Percentiles rank a stretch among this genome's conserved stretches.
phyloP scores from a whole-genome alignment of 2,113 vertebrate species.

The Sinocyclocheilus anshuiensis region DNA sequence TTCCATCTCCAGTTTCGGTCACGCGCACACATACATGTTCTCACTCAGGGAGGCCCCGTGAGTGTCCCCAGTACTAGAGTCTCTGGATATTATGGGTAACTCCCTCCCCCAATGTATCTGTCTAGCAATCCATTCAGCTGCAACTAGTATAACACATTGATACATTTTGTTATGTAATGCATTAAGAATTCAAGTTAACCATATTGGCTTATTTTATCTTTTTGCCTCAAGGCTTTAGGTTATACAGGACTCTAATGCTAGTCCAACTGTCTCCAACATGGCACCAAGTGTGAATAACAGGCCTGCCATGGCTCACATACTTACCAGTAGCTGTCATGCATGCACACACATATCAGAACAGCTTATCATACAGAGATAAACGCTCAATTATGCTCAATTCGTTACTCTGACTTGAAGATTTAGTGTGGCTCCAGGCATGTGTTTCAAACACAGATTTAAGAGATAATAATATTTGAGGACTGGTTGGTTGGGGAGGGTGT shows the following conservation, averaged over 20 bases:
- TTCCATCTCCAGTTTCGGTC: constrained; percentile 5
- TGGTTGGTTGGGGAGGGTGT: neutral
- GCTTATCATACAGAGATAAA: neutral
- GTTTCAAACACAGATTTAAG: neutral
- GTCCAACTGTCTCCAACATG: neutral
- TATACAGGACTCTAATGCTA: neutral
- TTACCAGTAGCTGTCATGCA: constrained; percentile 11
- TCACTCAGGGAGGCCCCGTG: neutral
- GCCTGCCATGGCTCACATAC: neutral
- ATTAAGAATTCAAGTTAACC: too few species aligned
- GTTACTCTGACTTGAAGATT: neutral
- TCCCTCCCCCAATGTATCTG: neutral
- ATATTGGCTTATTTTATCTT: neutral
- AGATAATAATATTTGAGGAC: neutral
- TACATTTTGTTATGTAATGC: neutral
- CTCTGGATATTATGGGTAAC: constrained; percentile 8
- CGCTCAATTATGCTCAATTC: neutral
- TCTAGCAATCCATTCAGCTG: neutral
- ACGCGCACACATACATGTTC: neutral
- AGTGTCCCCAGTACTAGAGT: neutral
- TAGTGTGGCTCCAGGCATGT: neutral
- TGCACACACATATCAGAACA: neutral
- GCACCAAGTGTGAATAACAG: constrained; percentile 35
- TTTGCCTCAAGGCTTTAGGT: neutral
- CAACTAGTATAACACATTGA: neutral